Conservation (phyloP, 1,140 invertebrate species). For the Drosophila lini region DNA sequence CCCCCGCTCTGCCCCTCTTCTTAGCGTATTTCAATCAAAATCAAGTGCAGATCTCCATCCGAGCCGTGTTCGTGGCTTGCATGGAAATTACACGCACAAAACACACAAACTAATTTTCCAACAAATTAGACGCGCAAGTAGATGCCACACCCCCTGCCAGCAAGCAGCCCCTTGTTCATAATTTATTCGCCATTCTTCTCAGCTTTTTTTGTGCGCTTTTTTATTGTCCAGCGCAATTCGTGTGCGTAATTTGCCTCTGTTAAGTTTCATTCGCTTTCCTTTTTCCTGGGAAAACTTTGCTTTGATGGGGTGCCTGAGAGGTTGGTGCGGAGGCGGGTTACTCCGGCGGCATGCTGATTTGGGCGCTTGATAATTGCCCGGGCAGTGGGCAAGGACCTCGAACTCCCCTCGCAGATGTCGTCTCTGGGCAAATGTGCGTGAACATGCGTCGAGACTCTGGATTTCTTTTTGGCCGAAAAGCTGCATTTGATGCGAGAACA, state of each 20-base stretch:
- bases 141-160: constrained; percentile 26
- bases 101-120: constrained; percentile 82
- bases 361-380: constrained; percentile 69
- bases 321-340: neutral
- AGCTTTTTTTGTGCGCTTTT: constrained; percentile 51
- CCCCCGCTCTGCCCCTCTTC: neutral
- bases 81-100: constrained; percentile 79
- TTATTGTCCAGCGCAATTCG: constrained; percentile 80
- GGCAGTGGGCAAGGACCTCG: constrained; percentile 4
- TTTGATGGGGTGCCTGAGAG: constrained; percentile 46
- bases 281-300: constrained; percentile 63
- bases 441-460: constrained; percentile 48
- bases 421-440: constrained; percentile 63
- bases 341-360: constrained; percentile 50
- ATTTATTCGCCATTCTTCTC: constrained; percentile 70
- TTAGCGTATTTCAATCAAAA: constrained; percentile 76
- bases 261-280: constrained; percentile 54
- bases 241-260: constrained; percentile 77
- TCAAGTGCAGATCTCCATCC: constrained; percentile 71
- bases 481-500: constrained; percentile 70
- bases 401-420: constrained; percentile 3
- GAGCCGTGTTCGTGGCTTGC: constrained; percentile 53
- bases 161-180: constrained; percentile 62
- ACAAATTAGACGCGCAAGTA: constrained; percentile 80
- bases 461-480: constrained; percentile 51